Evolutionary conservation across 64 coral and sea anemone species (phyloP), one percentile per base, ranked within the genome.

Genomic region (Anthopleura sola): DNA sequence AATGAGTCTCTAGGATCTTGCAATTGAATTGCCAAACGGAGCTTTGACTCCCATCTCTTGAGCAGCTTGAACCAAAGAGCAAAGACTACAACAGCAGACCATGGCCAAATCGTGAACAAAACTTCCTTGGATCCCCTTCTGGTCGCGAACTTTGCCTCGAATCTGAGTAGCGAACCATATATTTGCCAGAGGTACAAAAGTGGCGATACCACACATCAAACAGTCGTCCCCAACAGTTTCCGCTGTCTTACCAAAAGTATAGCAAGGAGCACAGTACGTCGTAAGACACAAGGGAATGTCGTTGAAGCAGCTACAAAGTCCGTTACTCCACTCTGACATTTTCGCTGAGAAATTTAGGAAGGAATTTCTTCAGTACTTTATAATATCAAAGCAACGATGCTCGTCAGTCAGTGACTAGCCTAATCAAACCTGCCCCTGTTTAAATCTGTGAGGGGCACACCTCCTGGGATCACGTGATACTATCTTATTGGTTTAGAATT

Each of bases 191-290:
- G 92, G 95, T 18, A 94, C 83, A 82, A 94, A 84, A 29, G 81
- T 75, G 0, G 88, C 87, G 5, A 92, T 1, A 28, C 95, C 95
- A 55, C 95, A 98, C 78, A 98, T 71, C 44, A 98, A 55, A 47
- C 95, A 98, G 50, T 94, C 95, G 24, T 98, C 95, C 0, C 95
- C 95, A n/a, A 94, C 92, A 0, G 92, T 90, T 60, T 98, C 95
- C 0, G 95, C 86, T 10, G 86, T 94, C 77, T 98, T 98, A 8
- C 95, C 95, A 55, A 98, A 91, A 0, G 92, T 94, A 24, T 98
- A 94, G 23, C 92, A 98, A 1, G 92, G 92, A n/a, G 79, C 89
- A 54, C 86, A 87, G 36, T 80, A 92, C 0, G 92, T 78, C 24
- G 89, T 94, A 3, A 94, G 32, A 54, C 92, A 94, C 3, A 98